A percentile compares a stretch with the other conserved stretches of the same genome.
Evolutionary conservation across 37 sponge, comb jelly and placozoan species (phyloP).

Genomic region (Beroe ovata): DNA sequence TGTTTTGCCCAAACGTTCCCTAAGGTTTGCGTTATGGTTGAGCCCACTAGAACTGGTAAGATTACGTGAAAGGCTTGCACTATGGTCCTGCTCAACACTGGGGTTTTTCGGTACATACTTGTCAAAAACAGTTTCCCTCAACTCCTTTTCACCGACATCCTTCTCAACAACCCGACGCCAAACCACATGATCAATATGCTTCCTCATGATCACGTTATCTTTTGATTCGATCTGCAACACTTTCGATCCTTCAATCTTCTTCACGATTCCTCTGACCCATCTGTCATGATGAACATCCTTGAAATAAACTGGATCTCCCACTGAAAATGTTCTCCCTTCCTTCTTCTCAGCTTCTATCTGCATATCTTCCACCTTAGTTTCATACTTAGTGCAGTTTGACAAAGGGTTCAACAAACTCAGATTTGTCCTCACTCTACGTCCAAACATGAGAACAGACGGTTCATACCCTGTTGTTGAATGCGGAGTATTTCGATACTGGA

Average conservation of each 20-base stretch:
- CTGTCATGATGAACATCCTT: not conserved
- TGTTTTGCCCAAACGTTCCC: not conserved
- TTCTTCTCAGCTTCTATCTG: not conserved
- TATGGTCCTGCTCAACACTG: slow-evolving; percentile 1
- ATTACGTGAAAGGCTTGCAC: slow-evolving; percentile 5
- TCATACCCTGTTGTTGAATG: not conserved
- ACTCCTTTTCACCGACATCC: too few species aligned
- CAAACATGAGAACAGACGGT: slow-evolving; percentile 8
- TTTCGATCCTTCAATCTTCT: not conserved
- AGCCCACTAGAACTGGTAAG: not conserved
- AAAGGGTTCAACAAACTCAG: slow-evolving; percentile 6
- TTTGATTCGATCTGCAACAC: not conserved
- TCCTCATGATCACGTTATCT: not conserved
- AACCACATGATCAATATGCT: slow-evolving; percentile 6
- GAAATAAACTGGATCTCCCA: not conserved
- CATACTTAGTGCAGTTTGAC: not conserved
- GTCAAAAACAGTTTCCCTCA: not conserved
- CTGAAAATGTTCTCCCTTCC: not conserved
- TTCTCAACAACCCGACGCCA: not conserved
- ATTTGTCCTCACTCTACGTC: not conserved
- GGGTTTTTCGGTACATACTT: not conserved
- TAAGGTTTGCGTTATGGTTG: not conserved
- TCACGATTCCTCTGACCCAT: slow-evolving; percentile 1
- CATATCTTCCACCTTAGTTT: not conserved
- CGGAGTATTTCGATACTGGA: not conserved